Evolutionary conservation across 2,113 vertebrate genomes (phyloP), one percentile per base, ranked within the genome.

Genomic region (Azemiops feae): DNA sequence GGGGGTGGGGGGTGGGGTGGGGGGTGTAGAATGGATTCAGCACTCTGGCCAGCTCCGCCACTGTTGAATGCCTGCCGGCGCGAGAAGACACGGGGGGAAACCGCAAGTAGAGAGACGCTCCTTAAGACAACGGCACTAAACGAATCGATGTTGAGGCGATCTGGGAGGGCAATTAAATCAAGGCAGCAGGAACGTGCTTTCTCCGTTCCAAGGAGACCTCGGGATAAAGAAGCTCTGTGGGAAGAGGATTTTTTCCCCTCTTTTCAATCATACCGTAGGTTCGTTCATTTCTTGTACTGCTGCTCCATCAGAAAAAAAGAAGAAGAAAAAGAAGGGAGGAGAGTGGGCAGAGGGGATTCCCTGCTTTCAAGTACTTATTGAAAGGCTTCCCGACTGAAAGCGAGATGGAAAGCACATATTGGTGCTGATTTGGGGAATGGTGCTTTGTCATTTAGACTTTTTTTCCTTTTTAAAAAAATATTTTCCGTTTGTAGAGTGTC

Each of bases 121-220:
- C 92, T 69, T 93, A 50, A 94, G 94, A 88, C 95, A 95, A 92
- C 87, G 2, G 85, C 94, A 0, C 54, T 12, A 10, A 1, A 3
- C 9, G 69, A 12, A 93, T 18, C 39, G 89, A 30, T 74, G 2
- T 64, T 60, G 0, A 53, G 85, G 93, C 94, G 89, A 27, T 92
- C 92, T 8, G 8, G 0, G 0, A 27, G 3, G 16, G 3, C 92
- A 23, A 5, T 64, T 2, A 43, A 50, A 27, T 43, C 45, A 58
- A 91, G 92, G 85, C 88, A 93, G 45, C 95, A 92, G 91, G 93
- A 92, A 93, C 92, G 92, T 53, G 7, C 16, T 10, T 85, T 54
- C 23, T 27, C 52, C 11, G 14, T n/a, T 45, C 52, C 69, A 39
- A 54, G 47, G 58, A 45, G 43, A 91, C 90, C 90, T 86, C 74